Base-by-base conservation (phyloP, 2,797 vertebrate species). In the Sebastes reedi region DNA sequence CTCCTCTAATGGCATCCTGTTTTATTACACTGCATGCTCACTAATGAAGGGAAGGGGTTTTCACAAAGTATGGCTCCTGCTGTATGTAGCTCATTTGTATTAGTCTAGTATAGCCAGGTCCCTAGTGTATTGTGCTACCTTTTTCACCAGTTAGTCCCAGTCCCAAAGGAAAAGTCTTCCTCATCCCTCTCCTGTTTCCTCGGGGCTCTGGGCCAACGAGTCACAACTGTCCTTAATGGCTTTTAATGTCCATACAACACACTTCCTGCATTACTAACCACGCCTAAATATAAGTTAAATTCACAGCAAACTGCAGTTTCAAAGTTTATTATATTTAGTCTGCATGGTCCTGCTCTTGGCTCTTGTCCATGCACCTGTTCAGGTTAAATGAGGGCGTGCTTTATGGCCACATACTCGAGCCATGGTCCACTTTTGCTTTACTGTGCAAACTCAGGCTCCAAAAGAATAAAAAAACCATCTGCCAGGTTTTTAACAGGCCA, bases 81-180 rank as follows among this genome's bases (percentile, higher is more conserved):
- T 72, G 69, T 64, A 27, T 83, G 67, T 50, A 75, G 50, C 76
- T 84, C 56, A 87, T 88, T 88, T 88, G 78, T 88, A 80, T 87
- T 73, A 76, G 88, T 84, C 84, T 79, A 6, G 62, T 73, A 70
- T 25, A 83, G 55, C 60, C n/a, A 54, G 39, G 7, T 81, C 87
- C 52, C 72, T 4, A 0, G 72, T 84, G 82, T 59, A 71, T 84
- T 78, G 50, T 72, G 72, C 67, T 84, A 55, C 50, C 75, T 80
- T 86, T 89, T 73, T 85, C 73, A 74, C 73, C 67, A 71, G 73
- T 81, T 80, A 80, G 36, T 75, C 58, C 60, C 66, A 70, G 73
- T 79, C 80, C 65, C 78, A 50, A 64, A 75, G 75, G 78, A 36
- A 71, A 80, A 72, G 74, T 80, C 65, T 84, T 67, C 54, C 30